Evolutionary conservation across 2,797 vertebrate genomes (phyloP).

Genomic region (Enteromius trimaculatus): DNA sequence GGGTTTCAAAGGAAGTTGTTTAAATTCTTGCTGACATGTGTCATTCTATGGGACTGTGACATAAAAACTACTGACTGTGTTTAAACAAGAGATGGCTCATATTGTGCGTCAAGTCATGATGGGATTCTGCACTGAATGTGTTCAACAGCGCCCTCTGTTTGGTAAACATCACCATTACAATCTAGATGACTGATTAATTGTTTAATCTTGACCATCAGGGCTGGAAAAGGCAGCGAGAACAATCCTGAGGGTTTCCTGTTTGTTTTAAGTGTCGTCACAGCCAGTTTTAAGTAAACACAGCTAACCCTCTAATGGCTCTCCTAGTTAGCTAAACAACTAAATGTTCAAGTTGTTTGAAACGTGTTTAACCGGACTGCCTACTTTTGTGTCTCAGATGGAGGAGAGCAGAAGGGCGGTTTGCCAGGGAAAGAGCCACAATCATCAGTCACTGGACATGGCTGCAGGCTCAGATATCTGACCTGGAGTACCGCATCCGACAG

Average conservation of each 20-base stretch:
- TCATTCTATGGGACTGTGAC: background rate
- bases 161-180: background rate
- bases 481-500: constrained; percentile 98
- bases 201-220: constrained; percentile 16
- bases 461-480: constrained; percentile 96
- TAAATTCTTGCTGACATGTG: background rate
- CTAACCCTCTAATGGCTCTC: background rate
- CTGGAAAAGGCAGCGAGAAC: background rate
- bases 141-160: constrained; percentile 6
- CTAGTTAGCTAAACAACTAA: background rate
- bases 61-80: background rate
- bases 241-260: constrained; percentile 20
- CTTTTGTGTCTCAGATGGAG: constrained; percentile 82
- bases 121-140: background rate
- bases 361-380: background rate
- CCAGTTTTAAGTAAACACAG: background rate
- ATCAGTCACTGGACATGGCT: constrained; percentile 99
- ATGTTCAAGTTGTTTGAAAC: background rate
- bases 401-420: constrained; percentile 94
- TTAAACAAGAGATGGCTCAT: background rate
- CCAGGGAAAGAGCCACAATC: constrained; percentile 91
- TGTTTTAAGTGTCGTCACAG: constrained; percentile 10
- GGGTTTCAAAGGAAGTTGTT: background rate
- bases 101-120: background rate
- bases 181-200: background rate